phyloP scores from a whole-genome alignment of 53 echinoderm and acorn worm genomes.

The Paelopatides confundens region DNA sequence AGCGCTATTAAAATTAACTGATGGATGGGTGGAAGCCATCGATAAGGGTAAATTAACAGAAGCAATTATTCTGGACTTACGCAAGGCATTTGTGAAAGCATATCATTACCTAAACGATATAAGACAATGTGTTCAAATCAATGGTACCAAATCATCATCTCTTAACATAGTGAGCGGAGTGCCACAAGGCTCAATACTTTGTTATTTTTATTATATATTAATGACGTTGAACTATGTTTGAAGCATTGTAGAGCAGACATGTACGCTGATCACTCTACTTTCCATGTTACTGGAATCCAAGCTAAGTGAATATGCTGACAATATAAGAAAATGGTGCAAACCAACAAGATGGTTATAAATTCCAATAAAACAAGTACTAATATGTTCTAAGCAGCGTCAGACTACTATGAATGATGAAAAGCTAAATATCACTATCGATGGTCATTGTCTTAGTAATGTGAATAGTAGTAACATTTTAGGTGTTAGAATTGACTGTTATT shows the following conservation, averaged over 20 bases:
- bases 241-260: background rate
- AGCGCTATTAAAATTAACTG: background rate
- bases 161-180: slow-evolving; percentile 5
- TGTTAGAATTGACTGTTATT: background rate
- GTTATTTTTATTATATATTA: background rate
- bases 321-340: background rate
- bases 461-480: background rate
- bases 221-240: background rate
- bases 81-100: slow-evolving; percentile 6
- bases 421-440: background rate
- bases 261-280: background rate
- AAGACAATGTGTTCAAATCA: slow-evolving; percentile 9
- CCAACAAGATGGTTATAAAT: slow-evolving; percentile 7
- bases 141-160: background rate
- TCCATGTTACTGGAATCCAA: background rate
- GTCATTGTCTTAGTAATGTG: background rate
- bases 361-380: background rate
- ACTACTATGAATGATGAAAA: background rate
- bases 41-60: background rate
- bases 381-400: background rate
- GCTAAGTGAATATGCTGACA: slow-evolving; percentile 13
- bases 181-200: background rate
- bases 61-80: background rate
- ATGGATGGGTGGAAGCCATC: background rate
- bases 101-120: background rate